Conservation (phyloP, 2,113 vertebrate genomes). For the Serinus canaria region DNA sequence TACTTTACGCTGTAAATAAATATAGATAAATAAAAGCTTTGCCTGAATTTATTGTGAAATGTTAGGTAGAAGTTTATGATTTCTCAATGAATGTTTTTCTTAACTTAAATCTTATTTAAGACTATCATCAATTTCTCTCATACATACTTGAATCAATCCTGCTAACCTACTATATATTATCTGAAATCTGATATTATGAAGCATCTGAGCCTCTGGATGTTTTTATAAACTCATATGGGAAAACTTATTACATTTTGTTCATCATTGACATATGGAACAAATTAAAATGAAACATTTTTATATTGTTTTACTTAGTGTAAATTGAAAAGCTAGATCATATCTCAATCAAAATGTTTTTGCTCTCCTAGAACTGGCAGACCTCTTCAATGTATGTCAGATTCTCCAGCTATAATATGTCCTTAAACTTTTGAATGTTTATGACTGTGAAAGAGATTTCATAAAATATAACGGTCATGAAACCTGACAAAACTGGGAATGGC, state of each 20-base stretch:
- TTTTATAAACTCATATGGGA: slow-evolving; percentile 47
- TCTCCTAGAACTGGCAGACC: neutral
- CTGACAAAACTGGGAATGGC: neutral
- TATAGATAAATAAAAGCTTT: slow-evolving; percentile 5
- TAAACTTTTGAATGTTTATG: neutral
- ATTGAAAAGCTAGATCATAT: slow-evolving; percentile 56
- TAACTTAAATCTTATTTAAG: slow-evolving; percentile 11
- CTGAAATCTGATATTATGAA: slow-evolving; percentile 41
- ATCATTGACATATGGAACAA: slow-evolving; percentile 38
- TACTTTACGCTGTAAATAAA: neutral
- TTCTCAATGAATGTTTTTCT: neutral
- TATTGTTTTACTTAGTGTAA: slow-evolving; percentile 51
- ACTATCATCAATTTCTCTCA: slow-evolving; percentile 27
- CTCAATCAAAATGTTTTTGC: slow-evolving; percentile 38
- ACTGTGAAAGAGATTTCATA: neutral
- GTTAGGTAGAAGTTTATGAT: neutral
- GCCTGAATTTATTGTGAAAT: neutral
- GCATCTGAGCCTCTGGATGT: neutral
- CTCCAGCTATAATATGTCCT: neutral
- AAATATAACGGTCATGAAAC: neutral
- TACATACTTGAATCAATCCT: neutral
- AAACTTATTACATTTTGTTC: slow-evolving; percentile 39
- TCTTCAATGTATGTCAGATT: neutral
- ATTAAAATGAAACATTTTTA: slow-evolving; percentile 57
- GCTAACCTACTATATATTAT: neutral